Evolutionary conservation across 30 jellyfish, hydroid and myxozoan genomes (phyloP), one percentile per base, ranked within the genome.

Genomic region (Aurelia aurita complex sp. Pacific): DNA sequence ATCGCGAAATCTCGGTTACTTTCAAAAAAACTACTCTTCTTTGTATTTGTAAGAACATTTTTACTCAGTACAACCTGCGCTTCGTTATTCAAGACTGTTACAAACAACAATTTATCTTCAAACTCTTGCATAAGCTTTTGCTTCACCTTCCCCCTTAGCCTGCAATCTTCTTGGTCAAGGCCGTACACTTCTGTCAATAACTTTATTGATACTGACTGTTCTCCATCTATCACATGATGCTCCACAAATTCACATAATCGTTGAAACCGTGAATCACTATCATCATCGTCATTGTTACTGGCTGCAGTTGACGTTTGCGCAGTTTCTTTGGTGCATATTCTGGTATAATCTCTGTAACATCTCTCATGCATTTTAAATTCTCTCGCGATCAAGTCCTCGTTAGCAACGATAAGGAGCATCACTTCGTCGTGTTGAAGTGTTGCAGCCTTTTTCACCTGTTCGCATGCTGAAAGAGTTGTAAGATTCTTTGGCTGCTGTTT

Each of bases 91-190:
- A 50, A 6, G 61, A 64, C 65, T 5, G 76, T 61, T 34, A 78
- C 80, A 61, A 78, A 78, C 73, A 64, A 16, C 72, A 59, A 40
- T 64, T 78, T 61, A 17, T 78, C 88, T 35, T 64, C 60, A 61
- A 78, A 63, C 60, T 60, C 78, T 60, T 78, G 50, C 65, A 59
- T 0, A 1, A 78, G 63, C 78, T 35, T 78, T n/a, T 78, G 79
- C 65, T 78, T 76, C 64, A 77, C 88, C 77, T 77, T 77, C 14
- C 76, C 76, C 18, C 82, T 72, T 76, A 72, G 66, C 40, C 82
- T 33, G 66, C 15, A 29, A 43, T 72, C 82, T 43, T 72, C 82
- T 43, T 72, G 32, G 14, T 72, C 40, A 43, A 72, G 54, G 13
- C 77, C 77, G 57, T 72, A 72, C 82, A 72, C 57, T 35, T 72